phyloP scores from a whole-genome alignment of 2,113 vertebrate species.

The Archocentrus centrarchus region DNA sequence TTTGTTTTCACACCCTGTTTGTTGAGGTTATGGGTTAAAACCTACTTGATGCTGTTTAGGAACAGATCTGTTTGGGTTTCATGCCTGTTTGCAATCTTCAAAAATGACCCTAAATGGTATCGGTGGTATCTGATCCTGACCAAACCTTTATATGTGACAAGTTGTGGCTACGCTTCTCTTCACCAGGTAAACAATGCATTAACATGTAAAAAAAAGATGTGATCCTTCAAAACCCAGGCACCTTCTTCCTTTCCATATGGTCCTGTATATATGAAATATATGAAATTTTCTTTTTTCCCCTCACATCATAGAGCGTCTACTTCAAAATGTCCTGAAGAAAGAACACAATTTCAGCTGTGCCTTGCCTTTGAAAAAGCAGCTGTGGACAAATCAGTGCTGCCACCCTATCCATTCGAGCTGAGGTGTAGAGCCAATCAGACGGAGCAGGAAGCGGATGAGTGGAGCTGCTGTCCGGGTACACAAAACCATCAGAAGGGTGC shows the following conservation, averaged over 20 bases:
- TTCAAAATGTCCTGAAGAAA: not conserved
- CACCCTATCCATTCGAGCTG: not conserved
- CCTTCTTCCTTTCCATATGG: not conserved
- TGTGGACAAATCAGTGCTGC: not conserved
- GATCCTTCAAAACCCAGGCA: no score
- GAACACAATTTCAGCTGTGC: not conserved
- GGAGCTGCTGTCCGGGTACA: not conserved
- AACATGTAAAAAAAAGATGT: no score
- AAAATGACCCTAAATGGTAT: not conserved
- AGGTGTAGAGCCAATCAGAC: not conserved
- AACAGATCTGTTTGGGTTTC: not conserved
- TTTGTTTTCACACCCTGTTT: not conserved
- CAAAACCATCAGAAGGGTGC: constrained; percentile 12
- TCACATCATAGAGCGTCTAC: not conserved
- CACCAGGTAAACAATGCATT: not conserved
- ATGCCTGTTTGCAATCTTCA: not conserved
- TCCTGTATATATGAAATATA: no score
- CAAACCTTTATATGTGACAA: no score
- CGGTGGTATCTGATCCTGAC: no score
- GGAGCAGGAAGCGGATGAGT: not conserved
- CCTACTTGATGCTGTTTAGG: not conserved
- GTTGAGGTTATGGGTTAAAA: not conserved
- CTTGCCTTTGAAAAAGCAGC: not conserved
- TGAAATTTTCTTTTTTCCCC: no score
- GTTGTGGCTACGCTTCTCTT: not conserved